Evolutionary conservation across 2,888 invertebrate genomes (phyloP), one percentile per base, ranked within the genome.

Genomic region (Drosophila affinis): DNA sequence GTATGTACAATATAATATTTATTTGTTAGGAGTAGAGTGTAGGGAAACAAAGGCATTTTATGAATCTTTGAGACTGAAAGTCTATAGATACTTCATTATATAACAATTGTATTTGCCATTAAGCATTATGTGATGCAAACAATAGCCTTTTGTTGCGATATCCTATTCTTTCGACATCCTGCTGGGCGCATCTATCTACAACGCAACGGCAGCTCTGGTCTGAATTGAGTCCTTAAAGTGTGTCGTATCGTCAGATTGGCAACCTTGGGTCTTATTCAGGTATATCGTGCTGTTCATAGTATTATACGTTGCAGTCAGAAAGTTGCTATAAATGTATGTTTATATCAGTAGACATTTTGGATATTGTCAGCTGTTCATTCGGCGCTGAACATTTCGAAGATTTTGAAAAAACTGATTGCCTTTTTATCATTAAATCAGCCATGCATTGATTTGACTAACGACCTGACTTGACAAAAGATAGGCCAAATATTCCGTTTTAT

Each of bases 31-130:
- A 5, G 21, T 58, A 27, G 39, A 58, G 18, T 44, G 21, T 21
- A 21, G 21, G 3, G 17, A 49, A 49, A 58, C 58, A 52, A 52
- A 32, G 47, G 39, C 14, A 39, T 39, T 39, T 39, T 39, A 32
- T 62, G 46, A 46, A 18, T 55, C 45, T 48, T 10, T 46, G 27
- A 21, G 14, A 24, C 46, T 61, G 64, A 62, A 55, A 72, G 55
- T 75, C 78, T 73, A 80, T 78, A 69, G 73, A 67, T 65, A 77
- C 73, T 78, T 76, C 68, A 80, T 78, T 75, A 81, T 77, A 81
- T 74, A 61, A 79, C 78, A 83, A 75, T 74, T 59, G 64, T 57
- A 63, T 74, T 76, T 61, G 68, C 57, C 74, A 58, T 70, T 74
- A 73, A 59, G 46, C 65, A 56, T 64, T 67, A 51, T 69, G 56